phyloP scores from a whole-genome alignment of 2,888 invertebrate genomes.

The Beris morrisii region DNA sequence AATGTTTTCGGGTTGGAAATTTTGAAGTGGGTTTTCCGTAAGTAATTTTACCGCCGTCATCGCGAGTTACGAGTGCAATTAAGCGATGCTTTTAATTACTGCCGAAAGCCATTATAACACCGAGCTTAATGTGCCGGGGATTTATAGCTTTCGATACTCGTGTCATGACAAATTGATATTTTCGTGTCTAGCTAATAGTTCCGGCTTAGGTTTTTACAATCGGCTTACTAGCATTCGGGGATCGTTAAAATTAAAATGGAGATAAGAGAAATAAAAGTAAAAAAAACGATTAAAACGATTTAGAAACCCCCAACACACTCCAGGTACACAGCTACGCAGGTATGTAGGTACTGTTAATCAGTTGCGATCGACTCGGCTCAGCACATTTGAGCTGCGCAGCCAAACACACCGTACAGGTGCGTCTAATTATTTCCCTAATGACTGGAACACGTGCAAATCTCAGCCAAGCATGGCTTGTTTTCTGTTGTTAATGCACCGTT shows the following conservation, averaged over 20 bases:
- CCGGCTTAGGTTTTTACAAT: conserved; percentile 18
- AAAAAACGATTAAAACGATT: too few relatives aligned
- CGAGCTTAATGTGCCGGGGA: not conserved
- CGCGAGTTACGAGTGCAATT: conserved; percentile 11
- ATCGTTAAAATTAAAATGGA: not conserved
- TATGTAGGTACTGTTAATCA: not conserved
- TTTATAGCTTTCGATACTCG: conserved; percentile 2
- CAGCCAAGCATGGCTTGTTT: conserved; percentile 34
- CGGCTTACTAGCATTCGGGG: not conserved
- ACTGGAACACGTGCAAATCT: conserved; percentile 39
- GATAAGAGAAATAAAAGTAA: too few relatives aligned
- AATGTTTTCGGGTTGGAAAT: not conserved
- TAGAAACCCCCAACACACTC: too few relatives aligned
- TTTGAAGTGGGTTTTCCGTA: not conserved
- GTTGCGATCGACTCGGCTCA: not conserved
- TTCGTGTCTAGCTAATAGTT: conserved; percentile 13
- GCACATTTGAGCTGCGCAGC: conserved; percentile 33
- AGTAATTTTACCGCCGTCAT: not conserved
- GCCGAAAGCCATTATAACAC: not conserved
- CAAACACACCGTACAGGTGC: conserved; percentile 36
- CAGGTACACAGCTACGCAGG: too few relatives aligned
- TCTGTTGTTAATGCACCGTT: conserved; percentile 22
- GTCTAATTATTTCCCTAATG: conserved; percentile 40
- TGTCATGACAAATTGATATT: conserved; percentile 21
- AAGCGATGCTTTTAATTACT: conserved; percentile 6